Conservation (phyloP, 2,888 invertebrate genomes). For the Agrotis clavis region DNA sequence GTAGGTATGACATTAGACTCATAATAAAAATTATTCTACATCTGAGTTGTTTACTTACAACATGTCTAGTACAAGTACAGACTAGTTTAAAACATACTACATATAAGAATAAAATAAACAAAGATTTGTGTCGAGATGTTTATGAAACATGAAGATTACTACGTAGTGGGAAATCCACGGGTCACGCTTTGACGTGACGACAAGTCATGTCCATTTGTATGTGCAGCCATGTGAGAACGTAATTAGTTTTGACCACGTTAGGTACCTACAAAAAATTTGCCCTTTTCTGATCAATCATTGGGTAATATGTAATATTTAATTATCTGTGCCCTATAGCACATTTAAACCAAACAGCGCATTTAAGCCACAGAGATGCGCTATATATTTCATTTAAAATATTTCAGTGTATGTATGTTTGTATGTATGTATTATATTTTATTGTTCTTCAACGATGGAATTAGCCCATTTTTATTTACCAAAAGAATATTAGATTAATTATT, state of each 20-base stretch:
- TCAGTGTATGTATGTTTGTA: too few species aligned
- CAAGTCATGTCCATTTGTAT: slow-evolving; percentile 18
- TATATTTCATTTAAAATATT: too few species aligned
- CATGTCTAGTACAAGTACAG: not conserved
- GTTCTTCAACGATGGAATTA: too few species aligned
- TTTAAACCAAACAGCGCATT: too few species aligned
- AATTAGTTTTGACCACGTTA: slow-evolving; percentile 11
- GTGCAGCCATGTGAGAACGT: slow-evolving; percentile 19
- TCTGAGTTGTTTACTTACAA: not conserved
- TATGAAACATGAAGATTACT: slow-evolving; percentile 8
- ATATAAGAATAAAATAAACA: not conserved
- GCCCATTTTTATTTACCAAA: too few species aligned
- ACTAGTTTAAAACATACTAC: not conserved
- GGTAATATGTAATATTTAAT: too few species aligned
- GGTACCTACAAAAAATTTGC: not conserved
- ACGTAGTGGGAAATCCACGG: slow-evolving; percentile 18
- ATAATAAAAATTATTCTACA: not conserved
- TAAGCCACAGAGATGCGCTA: too few species aligned
- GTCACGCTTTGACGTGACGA: slow-evolving; percentile 36
- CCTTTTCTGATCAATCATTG: not conserved
- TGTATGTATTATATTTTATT: too few species aligned
- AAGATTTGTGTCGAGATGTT: slow-evolving; percentile 2
- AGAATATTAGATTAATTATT: too few species aligned
- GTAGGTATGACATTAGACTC: too few species aligned
- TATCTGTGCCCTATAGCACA: too few species aligned